These are phyloP conservation scores for Caloenas nicobarica DNA, from an alignment of 2,113 vertebrate genomes.

Conservation along the genomic window DNA sequence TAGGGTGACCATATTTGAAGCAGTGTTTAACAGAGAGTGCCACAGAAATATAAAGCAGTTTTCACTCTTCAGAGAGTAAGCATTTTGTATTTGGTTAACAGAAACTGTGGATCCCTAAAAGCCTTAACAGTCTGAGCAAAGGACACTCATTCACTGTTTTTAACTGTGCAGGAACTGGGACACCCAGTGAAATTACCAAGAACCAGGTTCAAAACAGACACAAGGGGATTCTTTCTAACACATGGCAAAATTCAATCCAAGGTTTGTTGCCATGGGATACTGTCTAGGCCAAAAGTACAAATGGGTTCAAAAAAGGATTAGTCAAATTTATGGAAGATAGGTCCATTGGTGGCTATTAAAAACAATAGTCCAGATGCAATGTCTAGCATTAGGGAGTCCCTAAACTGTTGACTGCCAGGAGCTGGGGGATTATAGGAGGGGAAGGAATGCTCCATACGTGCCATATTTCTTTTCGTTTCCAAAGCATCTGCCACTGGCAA, in stretches of 20 bases:
- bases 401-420: neutral
- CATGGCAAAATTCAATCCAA: neutral
- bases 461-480: neutral
- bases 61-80: neutral
- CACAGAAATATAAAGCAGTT: neutral
- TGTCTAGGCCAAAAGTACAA: conserved; percentile 6
- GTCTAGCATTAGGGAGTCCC: neutral
- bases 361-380: neutral
- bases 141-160: neutral
- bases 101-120: neutral
- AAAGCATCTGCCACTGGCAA: neutral
- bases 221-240: neutral
- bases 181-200: neutral
- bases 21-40: neutral
- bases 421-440: neutral
- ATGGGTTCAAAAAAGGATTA: conserved; percentile 9
- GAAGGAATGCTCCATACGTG: neutral
- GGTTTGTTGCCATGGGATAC: neutral
- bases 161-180: neutral
- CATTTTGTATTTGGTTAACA: neutral
- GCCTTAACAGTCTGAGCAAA: neutral
- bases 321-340: conserved; percentile 31
- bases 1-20: neutral
- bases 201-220: neutral
- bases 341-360: conserved; percentile 24